Base-by-base conservation (phyloP, 2,888 invertebrate genomes). In the Loripinus fragilis region DNA sequence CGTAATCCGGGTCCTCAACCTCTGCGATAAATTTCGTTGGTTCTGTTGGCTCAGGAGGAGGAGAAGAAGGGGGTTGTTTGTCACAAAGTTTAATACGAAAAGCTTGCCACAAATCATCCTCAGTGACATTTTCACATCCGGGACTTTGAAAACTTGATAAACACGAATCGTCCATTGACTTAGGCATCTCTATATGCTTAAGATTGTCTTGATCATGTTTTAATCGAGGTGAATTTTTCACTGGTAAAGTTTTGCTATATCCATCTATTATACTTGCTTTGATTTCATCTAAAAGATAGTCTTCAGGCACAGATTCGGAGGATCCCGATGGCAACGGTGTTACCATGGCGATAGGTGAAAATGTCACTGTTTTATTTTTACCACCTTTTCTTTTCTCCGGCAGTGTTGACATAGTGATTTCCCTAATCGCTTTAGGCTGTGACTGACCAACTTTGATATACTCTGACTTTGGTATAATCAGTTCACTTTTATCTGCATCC, bases 341-440 rank as follows among this genome's bases (percentile, higher is more conserved):
- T 33, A 91, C 90, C 89, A 90, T 89, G 70, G 90, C 90, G 65
- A 90, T 89, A 3, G 90, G 91, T 28, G 89, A 90, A 83, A 91
- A 91, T 67, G 89, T 91, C 25, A 90, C 91, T 25, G 88, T 90
- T 84, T 91, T 91, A 69, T 81, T 87, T 75, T 87, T 87, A 23
- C 76, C 71, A 23, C 78, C 74, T 30, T 85, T 85, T 41, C 85
- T 85, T 73, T 86, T 81, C 28, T 81, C 79, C 1, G 87, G 84
- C 68, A 86, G 70, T 30, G 84, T 76, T 28, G 83, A 78, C 5
- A 74, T 76, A 48, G 74, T 70, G 20, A 82, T 79, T 69, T 85
- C 86, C 20, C 83, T 72, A 2, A 72, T 52, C 10, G 83, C 75
- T 20, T 74, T 64, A 33, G 84, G 84, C 28, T 74, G 78, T 35